A percentile compares a stretch with the other conserved stretches of the same genome.
Conservation (phyloP, 35 echinoderm and acorn worm species). For the Chiridota heheva region DNA sequence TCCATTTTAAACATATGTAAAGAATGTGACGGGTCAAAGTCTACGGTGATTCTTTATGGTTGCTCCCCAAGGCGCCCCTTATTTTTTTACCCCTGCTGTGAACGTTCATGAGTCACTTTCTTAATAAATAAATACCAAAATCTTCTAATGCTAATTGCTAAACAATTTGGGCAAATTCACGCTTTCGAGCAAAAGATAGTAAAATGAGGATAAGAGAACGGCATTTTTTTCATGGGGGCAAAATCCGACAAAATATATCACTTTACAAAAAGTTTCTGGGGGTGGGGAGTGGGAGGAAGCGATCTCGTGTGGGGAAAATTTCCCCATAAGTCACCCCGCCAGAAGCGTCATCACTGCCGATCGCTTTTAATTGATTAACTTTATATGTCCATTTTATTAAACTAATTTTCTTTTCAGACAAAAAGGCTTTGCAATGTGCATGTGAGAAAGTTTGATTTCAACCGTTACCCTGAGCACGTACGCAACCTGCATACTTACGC, state of each 20-base stretch:
- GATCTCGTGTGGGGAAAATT: no score
- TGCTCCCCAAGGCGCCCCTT: no score
- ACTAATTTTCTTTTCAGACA: constrained; percentile 20
- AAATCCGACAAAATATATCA: not conserved
- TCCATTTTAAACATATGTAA: no score
- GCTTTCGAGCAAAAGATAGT: no score
- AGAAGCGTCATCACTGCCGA: not conserved
- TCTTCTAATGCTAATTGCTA: no score
- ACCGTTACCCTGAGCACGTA: constrained; percentile 25
- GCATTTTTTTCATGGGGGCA: not conserved
- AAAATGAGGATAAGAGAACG: not conserved
- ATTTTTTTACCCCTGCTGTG: no score
- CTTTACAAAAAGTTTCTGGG: not conserved
- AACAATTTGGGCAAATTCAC: no score
- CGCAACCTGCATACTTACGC: constrained; percentile 47
- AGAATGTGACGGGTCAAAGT: no score
- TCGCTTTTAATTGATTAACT: not conserved
- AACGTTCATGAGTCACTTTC: no score
- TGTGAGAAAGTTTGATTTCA: constrained; percentile 32
- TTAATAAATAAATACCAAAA: no score
- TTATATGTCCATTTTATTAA: not conserved
- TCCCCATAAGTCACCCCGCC: no score
- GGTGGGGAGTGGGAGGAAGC: not conserved
- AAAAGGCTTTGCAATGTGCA: constrained; percentile 45
- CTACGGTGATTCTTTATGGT: no score